These are phyloP conservation scores for Hydrotaea diabolus DNA, from an alignment of 2,888 invertebrate genomes.

Conservation along the genomic window DNA sequence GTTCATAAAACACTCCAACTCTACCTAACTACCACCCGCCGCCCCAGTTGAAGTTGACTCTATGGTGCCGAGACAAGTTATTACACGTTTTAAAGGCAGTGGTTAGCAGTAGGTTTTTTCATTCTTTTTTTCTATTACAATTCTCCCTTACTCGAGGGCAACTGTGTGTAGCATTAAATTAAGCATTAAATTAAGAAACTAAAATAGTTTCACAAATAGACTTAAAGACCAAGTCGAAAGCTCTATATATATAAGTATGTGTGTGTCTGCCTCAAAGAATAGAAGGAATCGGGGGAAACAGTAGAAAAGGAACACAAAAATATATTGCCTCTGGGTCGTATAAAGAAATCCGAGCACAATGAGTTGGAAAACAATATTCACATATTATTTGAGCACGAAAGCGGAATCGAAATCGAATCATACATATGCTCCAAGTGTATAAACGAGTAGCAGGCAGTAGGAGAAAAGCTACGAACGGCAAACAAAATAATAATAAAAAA, in stretches of 20 bases:
- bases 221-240: too few relatives aligned
- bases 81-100: not conserved
- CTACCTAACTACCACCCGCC: not conserved
- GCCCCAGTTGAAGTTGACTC: not conserved
- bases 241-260: not conserved
- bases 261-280: not conserved
- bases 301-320: not conserved
- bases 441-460: not conserved
- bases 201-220: constrained; percentile 32
- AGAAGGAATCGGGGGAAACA: not conserved
- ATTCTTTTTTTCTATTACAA: constrained; percentile 13
- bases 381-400: constrained; percentile 58
- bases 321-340: constrained; percentile 46
- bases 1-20: not conserved
- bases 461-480: constrained; percentile 38
- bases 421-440: not conserved
- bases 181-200: constrained; percentile 35
- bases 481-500: constrained; percentile 36
- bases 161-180: not conserved
- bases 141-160: not conserved
- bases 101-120: too few relatives aligned
- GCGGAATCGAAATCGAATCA: constrained; percentile 9
- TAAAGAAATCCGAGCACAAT: constrained; percentile 60
- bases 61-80: not conserved
- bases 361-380: constrained; percentile 66